Base-by-base conservation (phyloP, 2,888 invertebrate species). In the Megaustenia siamemsis region DNA sequence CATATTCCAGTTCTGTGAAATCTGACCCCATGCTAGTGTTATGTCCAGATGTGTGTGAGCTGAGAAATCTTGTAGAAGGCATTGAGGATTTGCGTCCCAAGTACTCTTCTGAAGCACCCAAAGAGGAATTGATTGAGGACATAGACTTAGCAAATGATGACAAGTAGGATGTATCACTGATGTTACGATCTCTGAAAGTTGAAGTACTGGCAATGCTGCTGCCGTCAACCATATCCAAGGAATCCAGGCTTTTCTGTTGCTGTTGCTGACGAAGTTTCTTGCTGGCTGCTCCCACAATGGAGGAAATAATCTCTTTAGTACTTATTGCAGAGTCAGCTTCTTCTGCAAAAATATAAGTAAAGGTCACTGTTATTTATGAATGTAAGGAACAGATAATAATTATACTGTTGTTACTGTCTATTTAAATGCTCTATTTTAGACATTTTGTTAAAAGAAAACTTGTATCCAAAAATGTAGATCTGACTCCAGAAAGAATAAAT, bases 241-340 rank as follows among this genome's bases (percentile, higher is more conserved):
- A 78, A 32, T 84, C 84, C n/a, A 40, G 3, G 35, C 84, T 85
- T 60, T 86, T 82, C 71, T 86, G 86, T 66, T 87, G 86, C 45
- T 73, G 71, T 38, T 86, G 86, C 35, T 73, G 83, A 96, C 92
- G 89, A 45, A 92, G 87, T 95, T 97, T 97, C 91, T 96, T 95
- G 94, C 97, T 97, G 82, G 97, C 97, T 87, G 97, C 97, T 88
- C 96, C 96, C 93, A 97, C 96, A 92, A 97, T 97, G 56, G 97
- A 96, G 56, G 96, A 96, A 88, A 96, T 95, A 89, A 96, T 95
- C 90, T 95, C 96, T 92, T 95, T 95, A 87, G 95, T 95, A 89
- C 95, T 95, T 86, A 95, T 94, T 78, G 94, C 94, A 35, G 86
- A 86, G 75, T 88, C 88, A 1, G 87, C 87, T 56, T 92, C 91